Evolutionary conservation across 1,140 invertebrate genomes (phyloP), one percentile per base, ranked within the genome.

Genomic region (Caenorhabditis briggsae): DNA sequence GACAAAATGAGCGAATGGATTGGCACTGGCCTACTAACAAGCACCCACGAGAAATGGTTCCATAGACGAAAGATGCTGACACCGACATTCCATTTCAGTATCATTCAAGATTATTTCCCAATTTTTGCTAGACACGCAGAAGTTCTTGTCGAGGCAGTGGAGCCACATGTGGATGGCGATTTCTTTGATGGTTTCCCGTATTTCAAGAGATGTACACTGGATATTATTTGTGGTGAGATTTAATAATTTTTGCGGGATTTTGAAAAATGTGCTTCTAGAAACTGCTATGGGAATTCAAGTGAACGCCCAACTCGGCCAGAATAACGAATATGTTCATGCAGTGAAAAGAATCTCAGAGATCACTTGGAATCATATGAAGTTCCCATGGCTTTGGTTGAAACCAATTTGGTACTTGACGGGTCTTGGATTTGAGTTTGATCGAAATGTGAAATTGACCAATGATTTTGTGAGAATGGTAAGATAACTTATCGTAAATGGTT

Each of bases 1-100:
- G 92, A 94, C 61, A 95, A 95, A 88, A 92, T 96, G 18, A 93
- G 94, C 88, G 94, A 94, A 16, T 96, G 95, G 96, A 94, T 97
- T 56, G 96, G 96, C 18, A 95, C 96, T 89, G 96, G 96, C 65
- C 93, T 97, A 7, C 93, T 97, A 1, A 96, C 96, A 9, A 95
- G 94, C 84, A 94, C 94, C 86, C 95, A 95, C 64, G 92, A 93
- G 14, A 96, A 96, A 93, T 97, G 96, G 96, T 94, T 94, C 83
- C 89, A 91, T 0, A 93, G 96, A 18, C 93, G 96, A 83, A 96
- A 96, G 93, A 94, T 97, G 91, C 95, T 97, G 11, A 97, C 96
- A 3, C 96, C 96, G 33, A 95, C 96, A 0, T 97, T 97, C 92
- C 96, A 97, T 93, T 96, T 96, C 90, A 94, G 95, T 84, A 96